Evolutionary conservation across 1,140 invertebrate species (phyloP), one percentile per base, ranked within the genome.

Genomic region (Bombus soroeensis): DNA sequence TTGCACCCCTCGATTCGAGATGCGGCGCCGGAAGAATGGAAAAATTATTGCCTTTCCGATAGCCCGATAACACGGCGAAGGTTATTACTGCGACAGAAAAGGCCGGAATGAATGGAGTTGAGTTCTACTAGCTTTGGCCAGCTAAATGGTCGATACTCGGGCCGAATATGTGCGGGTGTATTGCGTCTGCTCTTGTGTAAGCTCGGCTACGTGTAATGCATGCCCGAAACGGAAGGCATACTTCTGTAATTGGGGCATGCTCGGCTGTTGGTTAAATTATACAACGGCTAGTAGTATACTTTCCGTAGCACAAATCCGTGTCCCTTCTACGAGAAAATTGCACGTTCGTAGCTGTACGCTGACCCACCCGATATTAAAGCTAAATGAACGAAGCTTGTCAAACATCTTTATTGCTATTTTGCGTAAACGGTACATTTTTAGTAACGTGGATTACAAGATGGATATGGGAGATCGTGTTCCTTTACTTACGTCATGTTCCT

Each of bases 231-330:
- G 83, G 83, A 79, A 62, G 76, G 74, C 76, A 72, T 80, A 80
- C 76, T 84, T 84, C 66, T 84, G 68, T 84, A 84, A 84, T 84
- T 84, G 83, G 80, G 73, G n/a, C 80, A 71, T 76, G 71, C 71
- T 25, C 37, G 25, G 72, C 72, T 86, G 43, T 82, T 68, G 62
- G 25, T 22, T 81, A 43, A 84, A 84, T 84, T 84, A 84, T 79
- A 79, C 47, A 79, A 79, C 76, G 39, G 25, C 39, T 12, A 25
- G 32, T 41, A 34, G 28, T 80, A 43, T 85, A 85, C 62, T 85
- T 85, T 81, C 57, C n/a, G 8, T 41, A 28, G 22, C 25, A 13
- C 25, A 72, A 74, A 73, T 32, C 41, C 10, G 41, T 64, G 34
- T 25, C 37, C 62, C 37, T 43, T 43, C 15, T 10, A 22, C 57